A percentile compares a stretch with the other conserved stretches of the same genome.
Evolutionary conservation across 2,113 vertebrate species (phyloP).

Genomic region (Acrocephalus kingi): DNA sequence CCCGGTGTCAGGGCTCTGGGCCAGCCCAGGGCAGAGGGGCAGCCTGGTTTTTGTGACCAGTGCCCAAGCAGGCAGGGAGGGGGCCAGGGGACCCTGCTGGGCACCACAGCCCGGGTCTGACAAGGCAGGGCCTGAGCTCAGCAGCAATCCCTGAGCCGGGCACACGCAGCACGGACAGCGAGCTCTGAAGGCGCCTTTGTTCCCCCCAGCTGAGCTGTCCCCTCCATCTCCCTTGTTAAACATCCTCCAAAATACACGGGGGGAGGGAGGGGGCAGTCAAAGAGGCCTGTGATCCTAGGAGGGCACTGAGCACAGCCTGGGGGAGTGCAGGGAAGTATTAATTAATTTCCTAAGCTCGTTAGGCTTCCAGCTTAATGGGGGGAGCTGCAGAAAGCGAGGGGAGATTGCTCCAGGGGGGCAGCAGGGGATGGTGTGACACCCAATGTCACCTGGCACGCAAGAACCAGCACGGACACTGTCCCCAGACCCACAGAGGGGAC

Average conservation of each 20-base stretch:
- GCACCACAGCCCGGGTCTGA: neutral
- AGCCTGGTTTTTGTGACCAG: neutral
- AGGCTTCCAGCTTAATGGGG: neutral
- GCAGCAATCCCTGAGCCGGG: neutral
- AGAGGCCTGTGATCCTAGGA: slow-evolving; percentile 40
- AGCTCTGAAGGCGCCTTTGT: slow-evolving; percentile 64
- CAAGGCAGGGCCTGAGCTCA: slow-evolving; percentile 31
- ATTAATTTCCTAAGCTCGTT: neutral
- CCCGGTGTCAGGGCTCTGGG: neutral
- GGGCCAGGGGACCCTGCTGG: neutral
- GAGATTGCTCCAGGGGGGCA: neutral
- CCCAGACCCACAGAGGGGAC: neutral
- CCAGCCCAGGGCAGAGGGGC: neutral
- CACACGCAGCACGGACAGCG: neutral
- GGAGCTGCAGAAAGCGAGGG: neutral
- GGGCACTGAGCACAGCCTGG: neutral
- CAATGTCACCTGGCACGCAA: neutral
- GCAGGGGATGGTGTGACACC: neutral
- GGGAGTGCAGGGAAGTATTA: neutral
- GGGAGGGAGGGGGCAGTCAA: neutral
- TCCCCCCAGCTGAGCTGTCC: slow-evolving; percentile 57
- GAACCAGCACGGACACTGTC: fast-evolving
- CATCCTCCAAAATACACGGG: neutral
- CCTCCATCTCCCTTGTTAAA: slow-evolving; percentile 57
- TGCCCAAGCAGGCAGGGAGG: neutral